Evolutionary conservation across 2,797 vertebrate species (phyloP), one percentile per base, ranked within the genome.

Genomic region (Lacerta viridis): DNA sequence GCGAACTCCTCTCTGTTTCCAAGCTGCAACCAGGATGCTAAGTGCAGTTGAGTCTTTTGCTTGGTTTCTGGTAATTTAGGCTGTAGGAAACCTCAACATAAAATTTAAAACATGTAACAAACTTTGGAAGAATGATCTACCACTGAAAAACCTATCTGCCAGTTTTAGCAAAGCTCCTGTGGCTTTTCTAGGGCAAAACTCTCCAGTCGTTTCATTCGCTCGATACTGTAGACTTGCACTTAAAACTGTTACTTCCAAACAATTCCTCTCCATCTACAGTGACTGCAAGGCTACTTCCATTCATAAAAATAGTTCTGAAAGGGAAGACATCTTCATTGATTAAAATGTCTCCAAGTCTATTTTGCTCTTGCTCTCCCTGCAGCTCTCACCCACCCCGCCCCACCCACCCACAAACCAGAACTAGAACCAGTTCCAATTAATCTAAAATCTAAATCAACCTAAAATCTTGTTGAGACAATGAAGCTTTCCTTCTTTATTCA

Each of bases 401-500:
- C 4, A 0, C 2, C 6, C 3, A 0, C n/a, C 75, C 23, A 0
- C 10, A 43, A 18, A 46, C 11, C 78, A 23, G n/a, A 79, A 79
- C 10, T 43, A 84, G 75, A 74, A 88, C 36, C 46, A 59, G 18
- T 71, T 66, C 6, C 90, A 78, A 64, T 68, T 92, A 88, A 74
- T 36, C 72, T 74, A 36, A 36, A 36, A 74, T 29, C 9, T 29
- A 36, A 20, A 15, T 36, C 15, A 36, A 18, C 88, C 78, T 85
- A 20, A 87, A 90, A 92, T 79, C 36, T 27, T 74, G 77, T 86
- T 90, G 84, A 66, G 88, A 88, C 90, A 90, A 87, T 85, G 89
- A 93, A 93, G 91, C 93, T 86, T 91, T 87, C 41, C 91, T 92
- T 90, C 79, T 85, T 91, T 80, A 95, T 95, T 96, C 93, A 94